A percentile compares a stretch with the other conserved stretches of the same genome.
Conservation (phyloP, 2,113 vertebrate species). For the Empidonax traillii region DNA sequence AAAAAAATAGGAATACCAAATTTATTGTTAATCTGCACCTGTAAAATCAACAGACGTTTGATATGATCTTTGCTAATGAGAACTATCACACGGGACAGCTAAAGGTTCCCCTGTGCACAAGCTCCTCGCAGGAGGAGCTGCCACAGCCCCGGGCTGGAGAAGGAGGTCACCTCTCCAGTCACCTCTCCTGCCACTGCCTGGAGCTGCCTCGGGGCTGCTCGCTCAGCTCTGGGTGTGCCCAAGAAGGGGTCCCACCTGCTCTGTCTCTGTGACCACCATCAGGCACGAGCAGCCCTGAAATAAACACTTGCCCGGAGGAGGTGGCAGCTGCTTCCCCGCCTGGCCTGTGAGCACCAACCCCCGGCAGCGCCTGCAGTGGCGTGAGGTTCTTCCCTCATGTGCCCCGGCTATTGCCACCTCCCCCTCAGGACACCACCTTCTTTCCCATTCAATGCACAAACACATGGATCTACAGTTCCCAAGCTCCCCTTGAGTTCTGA, state of each 20-base stretch:
- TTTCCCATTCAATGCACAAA: neutral
- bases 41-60: neutral
- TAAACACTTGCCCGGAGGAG: neutral
- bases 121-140: neutral
- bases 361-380: neutral
- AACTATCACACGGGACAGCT: accelerated
- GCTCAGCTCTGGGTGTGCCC: neutral
- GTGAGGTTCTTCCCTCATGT: too few relatives aligned
- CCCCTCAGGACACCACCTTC: too few relatives aligned
- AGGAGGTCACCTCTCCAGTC: neutral
- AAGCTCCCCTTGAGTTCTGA: neutral
- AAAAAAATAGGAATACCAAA: neutral
- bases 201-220: neutral
- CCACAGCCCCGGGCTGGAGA: accelerated
- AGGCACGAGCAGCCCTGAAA: neutral
- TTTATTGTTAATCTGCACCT: neutral
- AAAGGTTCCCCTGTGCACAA: neutral
- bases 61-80: neutral
- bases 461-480: neutral
- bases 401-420: too few relatives aligned
- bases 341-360: neutral
- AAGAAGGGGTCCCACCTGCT: neutral
- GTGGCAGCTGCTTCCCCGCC: neutral
- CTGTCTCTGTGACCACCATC: neutral
- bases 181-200: neutral